These are phyloP conservation scores for Callaeas wilsoni DNA, from an alignment of 2,113 vertebrate species.

Conservation along the genomic window DNA sequence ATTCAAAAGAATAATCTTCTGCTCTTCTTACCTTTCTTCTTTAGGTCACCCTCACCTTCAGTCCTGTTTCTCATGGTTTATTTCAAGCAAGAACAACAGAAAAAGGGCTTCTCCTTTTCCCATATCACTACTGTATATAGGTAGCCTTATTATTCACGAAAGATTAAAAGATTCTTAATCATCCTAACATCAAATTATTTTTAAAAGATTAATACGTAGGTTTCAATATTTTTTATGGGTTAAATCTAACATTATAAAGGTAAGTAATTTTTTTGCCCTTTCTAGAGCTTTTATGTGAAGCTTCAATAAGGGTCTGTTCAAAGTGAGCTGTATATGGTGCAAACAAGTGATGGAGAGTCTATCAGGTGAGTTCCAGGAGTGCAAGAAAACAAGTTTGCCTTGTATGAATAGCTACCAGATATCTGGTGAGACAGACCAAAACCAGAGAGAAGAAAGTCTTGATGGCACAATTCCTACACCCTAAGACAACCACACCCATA, in stretches of 20 bases:
- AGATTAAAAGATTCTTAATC: not conserved
- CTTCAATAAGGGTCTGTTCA: not conserved
- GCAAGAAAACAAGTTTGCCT: not conserved
- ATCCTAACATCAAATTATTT: not conserved
- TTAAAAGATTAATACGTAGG: accelerated
- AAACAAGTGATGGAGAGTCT: not conserved
- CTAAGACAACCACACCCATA: not conserved
- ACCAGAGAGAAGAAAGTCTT: not conserved
- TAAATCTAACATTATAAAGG: not conserved
- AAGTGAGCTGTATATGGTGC: not conserved
- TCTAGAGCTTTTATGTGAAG: not conserved
- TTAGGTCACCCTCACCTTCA: not conserved
- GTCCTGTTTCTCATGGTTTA: not conserved
- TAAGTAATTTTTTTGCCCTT: not conserved
- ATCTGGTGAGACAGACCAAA: not conserved
- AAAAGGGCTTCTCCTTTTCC: not conserved
- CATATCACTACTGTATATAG: not conserved
- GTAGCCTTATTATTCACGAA: not conserved
- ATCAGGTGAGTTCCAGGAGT: not conserved
- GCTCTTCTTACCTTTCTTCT: not conserved
- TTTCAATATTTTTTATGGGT: not conserved
- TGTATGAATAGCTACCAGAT: not conserved
- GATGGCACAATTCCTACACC: not conserved
- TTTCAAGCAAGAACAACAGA: not conserved
- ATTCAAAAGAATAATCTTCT: not conserved